Evolutionary conservation across 1,140 invertebrate genomes (phyloP).

Genomic region (Euwallacea fornicatus): DNA sequence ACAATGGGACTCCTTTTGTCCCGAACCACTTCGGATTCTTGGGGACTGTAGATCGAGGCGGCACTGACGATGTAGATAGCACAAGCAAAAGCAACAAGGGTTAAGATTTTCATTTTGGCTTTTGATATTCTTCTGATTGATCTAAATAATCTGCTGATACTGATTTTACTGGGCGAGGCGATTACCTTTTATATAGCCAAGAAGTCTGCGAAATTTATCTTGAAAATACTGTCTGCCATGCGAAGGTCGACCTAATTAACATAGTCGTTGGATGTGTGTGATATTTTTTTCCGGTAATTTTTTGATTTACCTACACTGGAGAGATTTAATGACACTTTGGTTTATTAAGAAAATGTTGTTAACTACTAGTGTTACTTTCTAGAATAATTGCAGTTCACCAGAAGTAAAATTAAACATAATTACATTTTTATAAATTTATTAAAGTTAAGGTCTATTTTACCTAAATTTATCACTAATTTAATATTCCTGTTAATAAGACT

Average conservation of each 20-base stretch:
- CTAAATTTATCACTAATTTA: no score
- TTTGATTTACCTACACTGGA: background rate
- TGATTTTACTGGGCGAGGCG: constrained; percentile 21
- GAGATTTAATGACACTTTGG: no score
- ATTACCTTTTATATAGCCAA: constrained; percentile 23
- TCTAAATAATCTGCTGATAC: constrained; percentile 19
- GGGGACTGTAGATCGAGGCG: constrained; percentile 42
- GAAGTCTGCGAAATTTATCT: constrained; percentile 29
- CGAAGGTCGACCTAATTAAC: constrained; percentile 33
- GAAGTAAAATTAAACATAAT: no score
- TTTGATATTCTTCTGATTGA: constrained; percentile 2
- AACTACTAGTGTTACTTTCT: no score
- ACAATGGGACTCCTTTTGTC: constrained; percentile 45
- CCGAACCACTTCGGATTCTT: constrained; percentile 40
- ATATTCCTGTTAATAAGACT: no score
- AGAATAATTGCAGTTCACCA: no score
- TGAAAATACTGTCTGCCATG: constrained; percentile 14
- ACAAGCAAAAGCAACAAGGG: constrained; percentile 25
- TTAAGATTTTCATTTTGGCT: constrained; percentile 27
- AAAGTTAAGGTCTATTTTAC: no score
- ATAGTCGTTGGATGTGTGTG: constrained; percentile 24
- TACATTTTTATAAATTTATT: no score
- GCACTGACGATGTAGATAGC: constrained; percentile 25
- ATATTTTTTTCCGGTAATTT: constrained; percentile 1
- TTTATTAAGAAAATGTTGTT: no score